A percentile compares a stretch with the other conserved stretches of the same genome.
Evolutionary conservation across 2,113 vertebrate genomes (phyloP).

Genomic region (Anarrhichthys ocellatus): DNA sequence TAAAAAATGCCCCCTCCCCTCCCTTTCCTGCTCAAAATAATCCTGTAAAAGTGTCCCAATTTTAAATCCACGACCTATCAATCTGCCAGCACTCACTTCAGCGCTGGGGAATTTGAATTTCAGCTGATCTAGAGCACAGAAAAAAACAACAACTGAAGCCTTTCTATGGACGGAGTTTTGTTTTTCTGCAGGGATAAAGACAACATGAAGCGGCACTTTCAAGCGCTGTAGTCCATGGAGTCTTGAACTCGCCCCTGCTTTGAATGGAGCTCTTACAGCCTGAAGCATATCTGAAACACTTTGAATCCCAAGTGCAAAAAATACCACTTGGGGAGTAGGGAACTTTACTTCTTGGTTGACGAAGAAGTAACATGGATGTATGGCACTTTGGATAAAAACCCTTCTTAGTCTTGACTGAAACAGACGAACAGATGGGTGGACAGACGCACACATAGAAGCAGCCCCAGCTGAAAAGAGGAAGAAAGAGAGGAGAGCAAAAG

Average conservation of each 20-base stretch:
- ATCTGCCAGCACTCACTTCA: neutral
- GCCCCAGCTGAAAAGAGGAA: constrained; percentile 12
- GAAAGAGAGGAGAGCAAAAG: constrained; percentile 1
- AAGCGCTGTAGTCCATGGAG: neutral
- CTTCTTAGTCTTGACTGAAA: neutral
- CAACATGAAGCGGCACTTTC: constrained; percentile 2
- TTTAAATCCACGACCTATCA: constrained; percentile 38
- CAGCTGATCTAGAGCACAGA: constrained; percentile 8
- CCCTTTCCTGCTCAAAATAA: constrained; percentile 20
- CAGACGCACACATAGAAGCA: constrained; percentile 25
- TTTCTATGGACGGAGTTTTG: neutral
- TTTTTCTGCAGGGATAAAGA: constrained; percentile 11
- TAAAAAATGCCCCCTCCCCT: neutral
- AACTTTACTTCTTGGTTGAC: neutral
- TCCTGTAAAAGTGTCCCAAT: constrained; percentile 38
- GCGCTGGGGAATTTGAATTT: neutral
- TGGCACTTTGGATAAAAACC: constrained; percentile 12
- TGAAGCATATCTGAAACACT: neutral
- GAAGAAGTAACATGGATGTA: neutral
- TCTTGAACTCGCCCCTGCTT: constrained; percentile 3
- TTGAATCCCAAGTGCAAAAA: constrained; percentile 6
- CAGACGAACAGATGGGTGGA: constrained; percentile 21
- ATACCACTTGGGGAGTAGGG: too few relatives aligned
- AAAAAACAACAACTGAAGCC: neutral
- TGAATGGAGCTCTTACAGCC: neutral